Conservation (phyloP, 2,888 invertebrate genomes). For the Therioaphis trifolii region DNA sequence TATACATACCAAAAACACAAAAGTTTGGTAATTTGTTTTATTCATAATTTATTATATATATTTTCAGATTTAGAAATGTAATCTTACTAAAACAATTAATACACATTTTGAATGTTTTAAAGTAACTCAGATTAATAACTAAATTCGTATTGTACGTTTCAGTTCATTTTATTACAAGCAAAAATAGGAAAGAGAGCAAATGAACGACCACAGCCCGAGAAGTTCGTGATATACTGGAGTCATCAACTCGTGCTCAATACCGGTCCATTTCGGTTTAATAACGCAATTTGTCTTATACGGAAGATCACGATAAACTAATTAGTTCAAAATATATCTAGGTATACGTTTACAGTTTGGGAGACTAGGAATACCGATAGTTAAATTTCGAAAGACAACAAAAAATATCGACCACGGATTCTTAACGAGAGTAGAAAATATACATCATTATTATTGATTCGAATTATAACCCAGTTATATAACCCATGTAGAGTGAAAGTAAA, state of each 20-base stretch:
- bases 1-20: background rate
- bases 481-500: conserved; percentile 46
- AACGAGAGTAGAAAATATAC: conserved; percentile 39
- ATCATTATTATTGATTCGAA: conserved; percentile 43
- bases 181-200: conserved; percentile 35
- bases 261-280: conserved; percentile 41
- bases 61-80: background rate
- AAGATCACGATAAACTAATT: conserved; percentile 61
- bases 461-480: background rate
- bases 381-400: conserved; percentile 40
- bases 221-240: conserved; percentile 56
- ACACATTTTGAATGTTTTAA: background rate
- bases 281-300: conserved; percentile 52
- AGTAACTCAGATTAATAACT: background rate
- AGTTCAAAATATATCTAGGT: conserved; percentile 9
- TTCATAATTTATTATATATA: background rate
- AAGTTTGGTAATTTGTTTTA: background rate
- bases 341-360: conserved; percentile 13
- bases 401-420: conserved; percentile 10
- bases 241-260: conserved; percentile 27
- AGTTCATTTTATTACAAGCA: conserved; percentile 3
- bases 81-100: background rate
- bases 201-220: conserved; percentile 13
- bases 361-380: conserved; percentile 31
- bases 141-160: conserved; percentile 24